A percentile compares a stretch with the other conserved stretches of the same genome.
phyloP scores from a whole-genome alignment of 2,797 vertebrate species.

The Alca torda region DNA sequence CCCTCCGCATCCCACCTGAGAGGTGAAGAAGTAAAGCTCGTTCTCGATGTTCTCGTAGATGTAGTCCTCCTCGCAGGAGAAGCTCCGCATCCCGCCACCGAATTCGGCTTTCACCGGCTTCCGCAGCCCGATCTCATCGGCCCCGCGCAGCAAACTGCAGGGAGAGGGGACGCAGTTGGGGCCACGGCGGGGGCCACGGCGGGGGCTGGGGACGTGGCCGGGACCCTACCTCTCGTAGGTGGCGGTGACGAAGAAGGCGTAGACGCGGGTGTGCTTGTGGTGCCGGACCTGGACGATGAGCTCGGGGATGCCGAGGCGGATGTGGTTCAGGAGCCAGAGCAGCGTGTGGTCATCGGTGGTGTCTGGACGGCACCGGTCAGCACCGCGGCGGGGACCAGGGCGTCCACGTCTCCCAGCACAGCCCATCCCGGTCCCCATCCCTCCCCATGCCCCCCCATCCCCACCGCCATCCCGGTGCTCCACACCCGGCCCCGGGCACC shows the following conservation, averaged over 20 bases:
- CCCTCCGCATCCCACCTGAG: slow-evolving; percentile 81
- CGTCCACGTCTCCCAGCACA: not conserved
- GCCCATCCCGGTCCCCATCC: too few relatives aligned
- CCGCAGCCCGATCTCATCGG: slow-evolving; percentile 90
- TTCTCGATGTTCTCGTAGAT: slow-evolving; percentile 98
- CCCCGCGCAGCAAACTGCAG: slow-evolving; percentile 90
- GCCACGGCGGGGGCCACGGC: fast-evolving
- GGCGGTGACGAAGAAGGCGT: slow-evolving; percentile 96
- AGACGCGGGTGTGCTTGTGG: slow-evolving; percentile 90
- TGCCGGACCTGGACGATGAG: slow-evolving; percentile 97
- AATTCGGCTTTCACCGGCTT: slow-evolving; percentile 93
- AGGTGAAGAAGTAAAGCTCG: slow-evolving; percentile 94
- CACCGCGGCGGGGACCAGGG: fast-evolving
- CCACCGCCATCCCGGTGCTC: not conserved
- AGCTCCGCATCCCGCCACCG: slow-evolving; percentile 88
- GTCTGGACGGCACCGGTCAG: slow-evolving; percentile 69
- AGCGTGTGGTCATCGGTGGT: slow-evolving; percentile 95
- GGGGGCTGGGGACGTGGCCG: fast-evolving
- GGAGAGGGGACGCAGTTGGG: not conserved
- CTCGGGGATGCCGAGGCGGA: slow-evolving; percentile 95
- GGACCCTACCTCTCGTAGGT: slow-evolving; percentile 91
- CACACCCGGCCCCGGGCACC: not conserved
- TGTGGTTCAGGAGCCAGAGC: slow-evolving; percentile 96
- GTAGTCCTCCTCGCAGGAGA: slow-evolving; percentile 97
- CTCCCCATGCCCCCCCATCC: not conserved